These are phyloP conservation scores for Dasypolia templi DNA, from an alignment of 2,888 invertebrate species.

Conservation along the genomic window DNA sequence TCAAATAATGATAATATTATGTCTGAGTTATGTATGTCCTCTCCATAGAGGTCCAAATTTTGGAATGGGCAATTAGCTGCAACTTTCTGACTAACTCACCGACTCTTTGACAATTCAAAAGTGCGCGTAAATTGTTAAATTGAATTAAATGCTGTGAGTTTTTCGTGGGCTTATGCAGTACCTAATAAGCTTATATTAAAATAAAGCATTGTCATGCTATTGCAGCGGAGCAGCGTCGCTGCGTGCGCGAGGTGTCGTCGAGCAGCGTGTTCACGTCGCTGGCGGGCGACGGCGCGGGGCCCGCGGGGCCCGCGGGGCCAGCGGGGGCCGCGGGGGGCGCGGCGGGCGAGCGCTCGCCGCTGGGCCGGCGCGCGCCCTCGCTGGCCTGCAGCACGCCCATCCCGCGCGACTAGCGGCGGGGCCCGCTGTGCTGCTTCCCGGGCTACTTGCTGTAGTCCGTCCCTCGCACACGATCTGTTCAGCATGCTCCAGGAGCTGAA, in stretches of 20 bases:
- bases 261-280: slow-evolving; percentile 83
- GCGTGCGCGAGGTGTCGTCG: slow-evolving; percentile 86
- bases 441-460: background rate
- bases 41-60: no score
- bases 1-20: no score
- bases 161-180: no score
- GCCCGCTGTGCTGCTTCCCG: slow-evolving; percentile 29
- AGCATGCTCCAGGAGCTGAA: background rate
- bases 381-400: slow-evolving; percentile 87
- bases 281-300: slow-evolving; percentile 68
- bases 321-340: slow-evolving; percentile 38
- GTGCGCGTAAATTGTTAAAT: no score
- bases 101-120: no score
- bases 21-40: no score
- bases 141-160: no score
- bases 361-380: slow-evolving; percentile 72
- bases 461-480: background rate
- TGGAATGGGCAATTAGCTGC: no score
- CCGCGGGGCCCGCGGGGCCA: slow-evolving; percentile 9
- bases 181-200: background rate
- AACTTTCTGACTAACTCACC: no score
- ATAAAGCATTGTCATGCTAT: slow-evolving; percentile 22
- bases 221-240: slow-evolving; percentile 88
- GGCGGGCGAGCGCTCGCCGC: slow-evolving; percentile 61
- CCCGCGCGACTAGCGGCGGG: slow-evolving; percentile 76